Evolutionary conservation across 1,140 invertebrate species (phyloP).

Genomic region (Drosophila oshimai): DNA sequence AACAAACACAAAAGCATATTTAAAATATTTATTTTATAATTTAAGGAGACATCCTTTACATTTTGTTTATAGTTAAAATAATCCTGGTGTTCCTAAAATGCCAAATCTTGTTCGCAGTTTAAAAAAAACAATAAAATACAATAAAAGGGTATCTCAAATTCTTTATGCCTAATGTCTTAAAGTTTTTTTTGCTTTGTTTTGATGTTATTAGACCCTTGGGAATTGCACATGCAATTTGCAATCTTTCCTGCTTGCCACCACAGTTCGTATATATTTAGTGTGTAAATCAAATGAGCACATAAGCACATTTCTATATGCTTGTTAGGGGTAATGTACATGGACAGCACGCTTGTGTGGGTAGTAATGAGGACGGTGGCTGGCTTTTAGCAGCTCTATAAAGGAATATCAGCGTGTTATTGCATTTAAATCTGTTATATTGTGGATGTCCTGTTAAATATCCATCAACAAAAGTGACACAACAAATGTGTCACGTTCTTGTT

Average conservation of each 20-base stretch:
- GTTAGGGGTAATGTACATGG: not conserved
- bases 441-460: too few relatives aligned
- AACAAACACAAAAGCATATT: too few relatives aligned
- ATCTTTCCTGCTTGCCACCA: slow-evolving; percentile 36
- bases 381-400: not conserved
- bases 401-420: slow-evolving; percentile 50
- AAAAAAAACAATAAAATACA: not conserved
- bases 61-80: too few relatives aligned
- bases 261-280: slow-evolving; percentile 46
- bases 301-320: slow-evolving; percentile 27
- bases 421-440: slow-evolving; percentile 46
- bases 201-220: slow-evolving; percentile 63
- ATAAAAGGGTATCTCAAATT: slow-evolving; percentile 13
- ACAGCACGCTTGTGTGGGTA: slow-evolving; percentile 3
- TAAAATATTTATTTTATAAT: too few relatives aligned
- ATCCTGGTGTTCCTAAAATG: too few relatives aligned
- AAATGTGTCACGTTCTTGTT: slow-evolving; percentile 8
- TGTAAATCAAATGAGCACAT: slow-evolving; percentile 58
- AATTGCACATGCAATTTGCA: slow-evolving; percentile 65
- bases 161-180: not conserved
- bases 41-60: too few relatives aligned
- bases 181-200: slow-evolving; percentile 13
- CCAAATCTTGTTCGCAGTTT: too few relatives aligned
- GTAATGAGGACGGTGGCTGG: slow-evolving; percentile 41
- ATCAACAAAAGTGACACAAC: slow-evolving; percentile 36